phyloP scores from a whole-genome alignment of 1,140 invertebrate species.

The Fragariocoptes setiger region DNA sequence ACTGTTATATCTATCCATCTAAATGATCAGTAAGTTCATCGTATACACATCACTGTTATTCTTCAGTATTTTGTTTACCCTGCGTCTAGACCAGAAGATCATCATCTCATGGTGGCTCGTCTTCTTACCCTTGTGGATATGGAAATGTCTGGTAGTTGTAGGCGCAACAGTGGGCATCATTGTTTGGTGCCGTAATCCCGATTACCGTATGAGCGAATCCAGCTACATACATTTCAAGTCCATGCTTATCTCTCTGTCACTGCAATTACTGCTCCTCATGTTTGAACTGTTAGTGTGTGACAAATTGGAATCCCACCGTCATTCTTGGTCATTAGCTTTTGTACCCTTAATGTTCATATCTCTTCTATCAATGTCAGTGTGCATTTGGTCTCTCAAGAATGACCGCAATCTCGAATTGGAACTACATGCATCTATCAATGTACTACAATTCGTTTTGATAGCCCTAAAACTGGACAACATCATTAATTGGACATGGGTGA shows the following conservation, averaged over 20 bases:
- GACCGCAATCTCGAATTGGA: slow-evolving; percentile 85
- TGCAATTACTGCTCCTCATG: slow-evolving; percentile 74
- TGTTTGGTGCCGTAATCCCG: slow-evolving; percentile 75
- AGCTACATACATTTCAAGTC: slow-evolving; percentile 86
- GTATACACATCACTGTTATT: slow-evolving; percentile 65
- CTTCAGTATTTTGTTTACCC: slow-evolving; percentile 57
- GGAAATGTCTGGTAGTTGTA: slow-evolving; percentile 61
- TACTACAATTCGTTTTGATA: slow-evolving; percentile 81
- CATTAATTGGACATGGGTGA: slow-evolving; percentile 72
- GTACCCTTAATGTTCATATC: slow-evolving; percentile 84
- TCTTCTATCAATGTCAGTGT: slow-evolving; percentile 73
- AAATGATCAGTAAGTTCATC: slow-evolving; percentile 50
- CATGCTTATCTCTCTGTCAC: slow-evolving; percentile 68
- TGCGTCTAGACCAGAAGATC: slow-evolving; percentile 52
- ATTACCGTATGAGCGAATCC: slow-evolving; percentile 68
- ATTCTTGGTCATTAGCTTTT: slow-evolving; percentile 79
- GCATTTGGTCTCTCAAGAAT: slow-evolving; percentile 91
- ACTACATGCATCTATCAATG: slow-evolving; percentile 79
- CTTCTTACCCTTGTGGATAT: slow-evolving; percentile 79
- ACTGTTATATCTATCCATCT: slow-evolving; percentile 5
- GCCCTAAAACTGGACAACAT: slow-evolving; percentile 65
- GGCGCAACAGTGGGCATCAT: slow-evolving; percentile 63
- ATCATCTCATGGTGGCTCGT: slow-evolving; percentile 76
- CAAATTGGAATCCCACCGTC: slow-evolving; percentile 51
- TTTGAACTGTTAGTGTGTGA: slow-evolving; percentile 84